These are phyloP conservation scores for Pseudachorutes palmiensis DNA, from an alignment of 1,140 invertebrate species.

Conservation along the genomic window DNA sequence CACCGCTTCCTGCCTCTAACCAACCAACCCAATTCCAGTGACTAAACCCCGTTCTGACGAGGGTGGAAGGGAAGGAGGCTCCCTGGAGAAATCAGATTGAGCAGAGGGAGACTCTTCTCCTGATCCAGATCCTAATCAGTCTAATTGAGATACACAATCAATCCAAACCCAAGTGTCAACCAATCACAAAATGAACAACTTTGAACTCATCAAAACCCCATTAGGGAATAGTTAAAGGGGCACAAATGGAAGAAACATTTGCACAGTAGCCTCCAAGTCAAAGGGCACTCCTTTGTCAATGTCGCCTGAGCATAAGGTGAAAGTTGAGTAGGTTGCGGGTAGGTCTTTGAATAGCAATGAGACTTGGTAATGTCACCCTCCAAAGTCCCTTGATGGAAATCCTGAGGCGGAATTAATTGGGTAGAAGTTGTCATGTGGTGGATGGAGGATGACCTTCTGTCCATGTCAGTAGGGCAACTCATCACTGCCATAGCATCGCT, in stretches of 20 bases:
- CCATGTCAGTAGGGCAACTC: background rate
- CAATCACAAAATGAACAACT: background rate
- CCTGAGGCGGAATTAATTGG: background rate
- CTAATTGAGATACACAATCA: background rate
- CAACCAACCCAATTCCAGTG: background rate
- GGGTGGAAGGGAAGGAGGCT: background rate
- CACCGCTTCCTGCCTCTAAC: background rate
- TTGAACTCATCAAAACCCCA: no score
- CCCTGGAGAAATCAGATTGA: conserved; percentile 12
- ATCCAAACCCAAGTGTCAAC: background rate
- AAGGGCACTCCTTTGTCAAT: no score
- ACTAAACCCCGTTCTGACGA: background rate
- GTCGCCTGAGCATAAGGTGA: no score
- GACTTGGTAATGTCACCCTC: no score
- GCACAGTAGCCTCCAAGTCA: no score
- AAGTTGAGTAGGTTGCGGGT: no score
- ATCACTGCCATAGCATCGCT: background rate
- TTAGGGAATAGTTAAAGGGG: no score
- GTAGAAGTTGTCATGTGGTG: background rate
- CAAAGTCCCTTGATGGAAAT: no score
- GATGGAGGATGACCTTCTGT: background rate
- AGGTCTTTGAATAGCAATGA: no score
- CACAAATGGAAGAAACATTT: no score
- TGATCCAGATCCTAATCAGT: background rate
- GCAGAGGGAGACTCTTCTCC: background rate